Base-by-base conservation (phyloP, 2,888 invertebrate genomes). In the Protonemura montana region DNA sequence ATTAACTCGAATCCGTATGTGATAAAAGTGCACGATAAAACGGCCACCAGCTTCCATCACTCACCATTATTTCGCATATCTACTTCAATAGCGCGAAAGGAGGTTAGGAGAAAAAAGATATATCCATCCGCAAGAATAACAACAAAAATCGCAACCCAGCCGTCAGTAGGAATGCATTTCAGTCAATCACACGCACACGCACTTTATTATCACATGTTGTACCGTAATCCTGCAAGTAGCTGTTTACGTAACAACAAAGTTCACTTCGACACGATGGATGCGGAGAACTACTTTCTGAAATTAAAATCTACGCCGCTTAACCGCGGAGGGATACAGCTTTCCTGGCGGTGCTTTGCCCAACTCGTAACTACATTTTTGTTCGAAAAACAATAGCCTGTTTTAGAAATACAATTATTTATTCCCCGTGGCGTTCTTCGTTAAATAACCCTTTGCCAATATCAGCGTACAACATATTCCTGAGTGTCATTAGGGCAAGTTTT, bases 11-110 rank as follows among this genome's bases (percentile, higher is more conserved):
- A 80, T 86, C 88, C 88, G 88, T 85, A 85, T 87, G 87, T 86
- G 86, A 87, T 87, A 88, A 88, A 88, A 87, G 87, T 87, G 88
- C 85, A 88, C 88, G 89, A 89, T 93, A 93, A 94, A 86, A 88
- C 88, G 86, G 87, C 87, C 87, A 88, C 87, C 59, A 59, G 59
- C 87, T 87, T 87, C 88, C 87, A 88, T 85, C 93, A 94, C 93
- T 94, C 94, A 93, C 94, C 94, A 94, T 94, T 93, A 94, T 94
- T 94, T 94, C 92, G 94, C 93, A 93, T 94, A 88, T 94, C 94
- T 94, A 94, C 94, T 94, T 93, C 94, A 94, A 94, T 94, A 94
- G 94, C 94, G 94, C 94, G 94, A 94, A 92, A 94, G 94, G 94
- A 94, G 94, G 94, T 95, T 95, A 95, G 94, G 94, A 92, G 94